These are phyloP conservation scores for Coluber constrictor DNA, from an alignment of 2,797 vertebrate species.

Conservation along the genomic window DNA sequence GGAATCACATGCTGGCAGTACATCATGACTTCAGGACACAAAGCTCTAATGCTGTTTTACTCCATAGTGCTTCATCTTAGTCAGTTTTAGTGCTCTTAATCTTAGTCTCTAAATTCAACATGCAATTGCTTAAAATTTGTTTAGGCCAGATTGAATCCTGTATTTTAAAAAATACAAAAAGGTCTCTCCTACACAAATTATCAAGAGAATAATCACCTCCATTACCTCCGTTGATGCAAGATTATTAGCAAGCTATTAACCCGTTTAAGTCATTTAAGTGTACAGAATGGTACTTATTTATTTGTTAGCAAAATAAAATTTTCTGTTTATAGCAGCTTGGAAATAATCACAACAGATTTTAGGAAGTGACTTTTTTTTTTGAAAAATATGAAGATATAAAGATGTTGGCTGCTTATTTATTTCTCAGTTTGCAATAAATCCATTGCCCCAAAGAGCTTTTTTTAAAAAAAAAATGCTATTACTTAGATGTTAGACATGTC, in stretches of 20 bases:
- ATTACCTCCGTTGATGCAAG: background rate
- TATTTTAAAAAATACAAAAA: background rate
- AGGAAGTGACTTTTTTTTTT: constrained; percentile 2
- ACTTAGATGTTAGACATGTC: constrained; percentile 3
- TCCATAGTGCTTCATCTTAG: too few relatives aligned
- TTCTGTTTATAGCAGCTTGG: background rate
- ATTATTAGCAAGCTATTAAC: background rate
- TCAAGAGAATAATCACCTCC: background rate
- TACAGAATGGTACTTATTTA: background rate
- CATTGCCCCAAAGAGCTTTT: background rate
- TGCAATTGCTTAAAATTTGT: background rate
- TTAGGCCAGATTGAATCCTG: background rate
- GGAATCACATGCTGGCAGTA: background rate
- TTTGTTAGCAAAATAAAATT: background rate
- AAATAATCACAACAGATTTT: background rate
- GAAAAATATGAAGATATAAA: background rate
- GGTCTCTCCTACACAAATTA: background rate
- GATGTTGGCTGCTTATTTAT: background rate
- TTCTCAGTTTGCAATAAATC: constrained; percentile 22
- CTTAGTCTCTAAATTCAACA: background rate
- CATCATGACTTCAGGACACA: background rate
- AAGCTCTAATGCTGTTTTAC: background rate
- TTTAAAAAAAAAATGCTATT: constrained; percentile 4
- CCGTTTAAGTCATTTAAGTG: background rate
- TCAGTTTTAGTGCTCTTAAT: background rate